These are phyloP conservation scores for Oxytorus armatus DNA, from an alignment of 2,888 invertebrate genomes.

Conservation along the genomic window DNA sequence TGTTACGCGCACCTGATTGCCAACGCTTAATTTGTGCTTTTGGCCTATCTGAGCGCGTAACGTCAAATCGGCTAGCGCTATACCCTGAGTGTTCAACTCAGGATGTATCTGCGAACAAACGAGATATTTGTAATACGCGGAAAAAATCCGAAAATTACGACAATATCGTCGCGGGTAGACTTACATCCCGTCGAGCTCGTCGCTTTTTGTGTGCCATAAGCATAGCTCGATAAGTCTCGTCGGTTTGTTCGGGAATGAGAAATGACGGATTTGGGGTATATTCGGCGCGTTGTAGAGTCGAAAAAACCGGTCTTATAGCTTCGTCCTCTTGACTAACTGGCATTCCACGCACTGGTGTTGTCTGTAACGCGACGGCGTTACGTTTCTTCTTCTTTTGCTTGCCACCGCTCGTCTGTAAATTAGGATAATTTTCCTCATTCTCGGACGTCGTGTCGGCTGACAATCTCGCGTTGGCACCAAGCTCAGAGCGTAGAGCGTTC, in stretches of 20 bases:
- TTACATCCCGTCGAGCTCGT: conserved; percentile 89
- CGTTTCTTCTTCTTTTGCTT: conserved; percentile 78
- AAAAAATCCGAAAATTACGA: neutral
- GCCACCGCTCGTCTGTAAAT: conserved; percentile 73
- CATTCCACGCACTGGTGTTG: conserved; percentile 75
- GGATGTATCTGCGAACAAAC: conserved; percentile 87
- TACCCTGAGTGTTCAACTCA: conserved; percentile 91
- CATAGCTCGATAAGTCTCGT: conserved; percentile 90
- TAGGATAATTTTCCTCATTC: conserved; percentile 82
- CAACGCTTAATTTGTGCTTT: conserved; percentile 85
- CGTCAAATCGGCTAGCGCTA: conserved; percentile 90
- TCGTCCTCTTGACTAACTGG: conserved; percentile 79
- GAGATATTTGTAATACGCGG: conserved; percentile 3
- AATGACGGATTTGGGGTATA: conserved; percentile 81
- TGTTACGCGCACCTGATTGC: conserved; percentile 85
- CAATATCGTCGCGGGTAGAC: conserved; percentile 66
- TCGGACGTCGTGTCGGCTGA: conserved; percentile 80
- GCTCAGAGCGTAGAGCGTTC: conserved; percentile 79
- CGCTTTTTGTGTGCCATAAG: conserved; percentile 90
- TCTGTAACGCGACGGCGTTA: conserved; percentile 71
- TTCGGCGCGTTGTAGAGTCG: conserved; percentile 80
- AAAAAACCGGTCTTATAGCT: conserved; percentile 81
- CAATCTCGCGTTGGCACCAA: conserved; percentile 77
- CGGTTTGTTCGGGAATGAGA: conserved; percentile 86
- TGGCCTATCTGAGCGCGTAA: conserved; percentile 84